Evolutionary conservation across 2,797 vertebrate genomes (phyloP).

Genomic region (Potorous gilbertii): DNA sequence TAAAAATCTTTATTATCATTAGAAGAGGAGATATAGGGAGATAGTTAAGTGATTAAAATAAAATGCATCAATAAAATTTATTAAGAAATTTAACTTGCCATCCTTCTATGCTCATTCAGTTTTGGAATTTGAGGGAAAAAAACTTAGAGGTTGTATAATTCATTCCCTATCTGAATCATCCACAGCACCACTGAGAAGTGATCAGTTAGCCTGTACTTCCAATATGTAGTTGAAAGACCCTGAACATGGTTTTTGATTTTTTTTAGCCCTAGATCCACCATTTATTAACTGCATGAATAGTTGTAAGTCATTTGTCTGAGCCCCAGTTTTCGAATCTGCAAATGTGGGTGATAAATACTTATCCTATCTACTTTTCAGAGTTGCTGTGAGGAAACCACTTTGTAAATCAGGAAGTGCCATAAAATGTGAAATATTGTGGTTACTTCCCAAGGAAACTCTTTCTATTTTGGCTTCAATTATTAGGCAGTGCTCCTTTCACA

Average conservation of each 20-base stretch:
- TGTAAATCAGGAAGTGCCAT: background rate
- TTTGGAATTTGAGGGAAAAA: background rate
- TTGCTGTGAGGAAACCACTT: background rate
- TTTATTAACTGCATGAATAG: background rate
- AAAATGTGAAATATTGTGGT: background rate
- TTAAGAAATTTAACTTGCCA: background rate
- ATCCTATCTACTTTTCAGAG: background rate
- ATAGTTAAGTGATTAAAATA: background rate
- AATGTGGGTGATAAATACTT: background rate
- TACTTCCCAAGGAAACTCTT: background rate
- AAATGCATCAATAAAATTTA: background rate
- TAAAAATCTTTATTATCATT: background rate
- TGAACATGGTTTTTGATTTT: background rate
- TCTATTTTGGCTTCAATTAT: background rate
- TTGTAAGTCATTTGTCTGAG: background rate
- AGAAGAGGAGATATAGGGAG: background rate
- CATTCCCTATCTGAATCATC: background rate
- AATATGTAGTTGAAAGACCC: background rate
- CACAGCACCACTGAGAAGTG: background rate
- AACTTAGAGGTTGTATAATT: background rate
- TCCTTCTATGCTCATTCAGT: background rate
- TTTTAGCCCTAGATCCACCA: background rate
- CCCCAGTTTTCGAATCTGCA: background rate
- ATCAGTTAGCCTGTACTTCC: background rate
- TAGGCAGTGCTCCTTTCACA: background rate